Conservation (phyloP, 30 jellyfish, hydroid and myxozoan genomes). For the Sanderia malayensis region DNA sequence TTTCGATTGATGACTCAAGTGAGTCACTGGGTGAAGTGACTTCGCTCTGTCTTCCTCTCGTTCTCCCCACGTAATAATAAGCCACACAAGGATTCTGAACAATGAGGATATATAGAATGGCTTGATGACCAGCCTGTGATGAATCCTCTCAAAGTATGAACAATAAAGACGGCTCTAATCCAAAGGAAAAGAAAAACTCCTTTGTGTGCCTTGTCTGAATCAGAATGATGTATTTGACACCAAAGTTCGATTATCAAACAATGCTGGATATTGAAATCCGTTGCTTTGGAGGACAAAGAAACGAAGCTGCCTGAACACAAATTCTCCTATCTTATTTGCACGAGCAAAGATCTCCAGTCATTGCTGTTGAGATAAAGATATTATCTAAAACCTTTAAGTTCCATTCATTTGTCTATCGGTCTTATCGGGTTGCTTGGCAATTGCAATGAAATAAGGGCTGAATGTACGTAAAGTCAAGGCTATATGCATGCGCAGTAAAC, state of each 20-base stretch:
- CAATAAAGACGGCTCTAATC: conserved; percentile 33
- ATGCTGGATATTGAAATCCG: not conserved
- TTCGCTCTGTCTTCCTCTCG: too few relatives aligned
- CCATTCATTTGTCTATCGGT: not conserved
- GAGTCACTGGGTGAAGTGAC: too few relatives aligned
- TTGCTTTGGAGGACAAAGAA: conserved; percentile 5
- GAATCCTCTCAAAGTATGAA: conserved; percentile 41
- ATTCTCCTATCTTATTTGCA: conserved; percentile 8
- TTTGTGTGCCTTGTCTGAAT: conserved; percentile 51
- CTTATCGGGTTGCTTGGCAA: too few relatives aligned
- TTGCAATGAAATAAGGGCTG: too few relatives aligned
- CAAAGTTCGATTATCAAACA: conserved; percentile 5
- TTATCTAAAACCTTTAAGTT: not conserved
- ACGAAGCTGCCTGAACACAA: conserved; percentile 17
- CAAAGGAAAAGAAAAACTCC: conserved; percentile 44
- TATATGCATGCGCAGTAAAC: too few relatives aligned
- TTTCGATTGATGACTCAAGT: too few relatives aligned
- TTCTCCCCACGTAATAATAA: not conserved
- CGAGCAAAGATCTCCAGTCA: not conserved
- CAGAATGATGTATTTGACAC: conserved; percentile 43
- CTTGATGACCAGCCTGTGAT: conserved; percentile 58
- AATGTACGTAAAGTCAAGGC: too few relatives aligned
- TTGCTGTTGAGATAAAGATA: not conserved
- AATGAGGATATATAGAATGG: conserved; percentile 66
- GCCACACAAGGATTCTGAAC: not conserved